phyloP scores from a whole-genome alignment of 2,113 vertebrate genomes.

The Petroica traversi region DNA sequence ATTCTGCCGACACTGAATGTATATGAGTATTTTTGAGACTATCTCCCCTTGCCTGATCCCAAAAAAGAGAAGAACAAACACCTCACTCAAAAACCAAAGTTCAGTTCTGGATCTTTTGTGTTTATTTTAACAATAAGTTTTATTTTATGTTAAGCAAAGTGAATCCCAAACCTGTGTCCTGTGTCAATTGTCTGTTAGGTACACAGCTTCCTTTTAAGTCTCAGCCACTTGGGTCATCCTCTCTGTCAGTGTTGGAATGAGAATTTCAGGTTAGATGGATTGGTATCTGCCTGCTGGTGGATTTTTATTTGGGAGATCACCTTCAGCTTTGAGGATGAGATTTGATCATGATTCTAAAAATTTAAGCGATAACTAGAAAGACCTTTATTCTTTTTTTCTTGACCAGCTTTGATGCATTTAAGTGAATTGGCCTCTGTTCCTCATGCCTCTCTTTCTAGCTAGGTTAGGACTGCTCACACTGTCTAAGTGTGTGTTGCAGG shows the following conservation, averaged over 20 bases:
- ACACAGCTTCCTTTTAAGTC: background rate
- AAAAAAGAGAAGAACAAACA: background rate
- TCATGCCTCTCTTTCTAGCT: background rate
- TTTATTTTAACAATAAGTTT: background rate
- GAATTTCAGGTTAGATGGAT: background rate
- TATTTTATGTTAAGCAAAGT: background rate
- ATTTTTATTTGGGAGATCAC: background rate
- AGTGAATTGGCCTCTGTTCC: background rate
- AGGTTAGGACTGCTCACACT: rapidly evolving
- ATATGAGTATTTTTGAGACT: background rate
- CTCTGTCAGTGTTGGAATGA: background rate
- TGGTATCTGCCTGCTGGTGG: background rate
- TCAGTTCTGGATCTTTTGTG: background rate
- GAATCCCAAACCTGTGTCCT: rapidly evolving
- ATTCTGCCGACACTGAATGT: background rate
- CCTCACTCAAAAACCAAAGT: rapidly evolving
- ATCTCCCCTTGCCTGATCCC: rapidly evolving
- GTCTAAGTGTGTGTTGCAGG: background rate
- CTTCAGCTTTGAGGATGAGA: background rate
- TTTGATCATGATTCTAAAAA: background rate
- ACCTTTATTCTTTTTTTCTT: too few species aligned
- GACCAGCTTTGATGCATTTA: background rate
- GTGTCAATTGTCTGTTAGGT: background rate
- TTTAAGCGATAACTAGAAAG: background rate
- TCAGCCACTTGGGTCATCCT: rapidly evolving